Evolutionary conservation across 2,113 vertebrate species (phyloP), one percentile per base, ranked within the genome.

Genomic region (Grallaria varia): DNA sequence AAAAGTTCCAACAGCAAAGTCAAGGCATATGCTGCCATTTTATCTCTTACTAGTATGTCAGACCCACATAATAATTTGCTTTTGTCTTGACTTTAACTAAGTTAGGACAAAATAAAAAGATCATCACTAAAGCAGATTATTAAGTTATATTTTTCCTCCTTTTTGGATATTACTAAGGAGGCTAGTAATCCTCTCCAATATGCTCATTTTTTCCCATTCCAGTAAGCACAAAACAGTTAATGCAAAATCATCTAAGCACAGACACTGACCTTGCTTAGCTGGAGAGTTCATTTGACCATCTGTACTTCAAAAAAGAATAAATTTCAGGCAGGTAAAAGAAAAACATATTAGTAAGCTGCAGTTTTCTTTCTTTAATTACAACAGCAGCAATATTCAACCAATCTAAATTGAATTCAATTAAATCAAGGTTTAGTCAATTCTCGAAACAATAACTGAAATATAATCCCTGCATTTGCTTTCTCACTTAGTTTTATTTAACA

Each of bases 321-420:
- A 49, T 82, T 92, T 84, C 88, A 78, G 49, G 56, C 56, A 94
- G 56, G 60, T 82, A 79, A 35, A 60, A 75, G 47, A 77, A 86
- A 74, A 86, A 56, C 28, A 83, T 44, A 90, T 68, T 74, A 92
- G 56, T 35, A 49, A 90, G 2, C 14, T 45, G 40, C 75, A 62
- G 37, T 69, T 24, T 81, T 88, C 63, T 74, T 88, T 71, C 76
- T 87, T 84, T 76, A 89, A 94, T 89, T 96, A 87, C 44, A 94
- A 58, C 21, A 73, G 49, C 9, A 93, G 62, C 28, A 90, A 93
- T 76, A 88, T 28, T 89, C 85, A 94, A 78, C 64, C 60, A 56
- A 64, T 47, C 44, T 69, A 93, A 93, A 92, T 2, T 50, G 25
- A 94, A 94, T 60, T 76, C 50, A 92, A 87, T 82, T 94, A 95